Conservation (phyloP, 1,140 invertebrate genomes). For the Penaeus vannamei region DNA sequence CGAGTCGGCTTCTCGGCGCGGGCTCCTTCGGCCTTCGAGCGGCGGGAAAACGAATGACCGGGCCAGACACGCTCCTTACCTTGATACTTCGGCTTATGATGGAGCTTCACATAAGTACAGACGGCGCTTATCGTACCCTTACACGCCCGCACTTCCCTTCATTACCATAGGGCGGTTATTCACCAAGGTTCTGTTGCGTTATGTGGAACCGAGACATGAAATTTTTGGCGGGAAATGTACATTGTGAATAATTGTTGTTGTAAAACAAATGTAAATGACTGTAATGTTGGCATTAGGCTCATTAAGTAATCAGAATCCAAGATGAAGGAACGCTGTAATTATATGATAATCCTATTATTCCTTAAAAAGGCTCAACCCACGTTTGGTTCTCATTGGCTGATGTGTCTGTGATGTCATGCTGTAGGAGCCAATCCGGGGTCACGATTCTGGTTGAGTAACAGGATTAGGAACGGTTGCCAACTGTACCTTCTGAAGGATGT, state of each 20-base stretch:
- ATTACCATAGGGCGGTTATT: slow-evolving; percentile 36
- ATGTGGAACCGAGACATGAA: not conserved
- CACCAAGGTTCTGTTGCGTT: not conserved
- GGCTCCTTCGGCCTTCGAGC: not conserved
- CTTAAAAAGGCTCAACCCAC: slow-evolving; percentile 55
- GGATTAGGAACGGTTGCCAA: slow-evolving; percentile 57
- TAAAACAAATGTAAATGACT: slow-evolving; percentile 59
- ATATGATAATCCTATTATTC: slow-evolving; percentile 60
- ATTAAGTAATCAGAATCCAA: slow-evolving; percentile 59
- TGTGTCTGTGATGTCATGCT: slow-evolving; percentile 26
- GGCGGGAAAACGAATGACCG: not conserved
- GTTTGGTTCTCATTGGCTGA: slow-evolving; percentile 18
- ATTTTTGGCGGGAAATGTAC: not conserved
- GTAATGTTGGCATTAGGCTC: slow-evolving; percentile 56
- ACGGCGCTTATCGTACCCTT: slow-evolving; percentile 32
- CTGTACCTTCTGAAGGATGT: slow-evolving; percentile 10
- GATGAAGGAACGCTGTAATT: slow-evolving; percentile 58
- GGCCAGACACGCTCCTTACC: not conserved
- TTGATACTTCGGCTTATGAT: not conserved
- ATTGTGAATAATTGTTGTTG: slow-evolving; percentile 42
- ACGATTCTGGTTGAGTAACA: slow-evolving; percentile 42
- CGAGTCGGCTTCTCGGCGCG: not conserved
- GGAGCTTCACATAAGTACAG: slow-evolving; percentile 27
- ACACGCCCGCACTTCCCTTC: slow-evolving; percentile 13
- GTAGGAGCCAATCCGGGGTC: slow-evolving; percentile 21